Evolutionary conservation across 2,888 invertebrate species (phyloP).

Genomic region (Parnassius mnemosyne): DNA sequence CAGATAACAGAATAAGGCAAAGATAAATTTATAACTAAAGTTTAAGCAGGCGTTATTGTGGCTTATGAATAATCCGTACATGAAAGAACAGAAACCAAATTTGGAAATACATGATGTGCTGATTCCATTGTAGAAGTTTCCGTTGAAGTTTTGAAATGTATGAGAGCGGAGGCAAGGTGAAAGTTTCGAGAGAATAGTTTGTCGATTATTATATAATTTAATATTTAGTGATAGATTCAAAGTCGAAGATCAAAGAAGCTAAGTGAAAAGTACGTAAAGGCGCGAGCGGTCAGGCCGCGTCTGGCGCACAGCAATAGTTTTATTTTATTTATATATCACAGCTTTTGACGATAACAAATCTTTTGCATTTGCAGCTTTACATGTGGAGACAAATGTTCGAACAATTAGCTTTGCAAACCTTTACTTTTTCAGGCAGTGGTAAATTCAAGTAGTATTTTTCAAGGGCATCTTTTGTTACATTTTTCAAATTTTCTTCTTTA

Average conservation of each 20-base stretch:
- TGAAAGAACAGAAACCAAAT: slow-evolving; percentile 18
- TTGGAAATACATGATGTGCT: slow-evolving; percentile 75
- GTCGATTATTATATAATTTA: slow-evolving; percentile 34
- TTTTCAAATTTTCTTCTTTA: background rate
- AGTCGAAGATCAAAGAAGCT: slow-evolving; percentile 53
- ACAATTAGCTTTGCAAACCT: slow-evolving; percentile 52
- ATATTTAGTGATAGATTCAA: slow-evolving; percentile 41
- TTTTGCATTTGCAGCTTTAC: slow-evolving; percentile 79
- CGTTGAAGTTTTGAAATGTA: slow-evolving; percentile 44
- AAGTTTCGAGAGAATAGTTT: slow-evolving; percentile 38
- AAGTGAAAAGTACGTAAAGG: slow-evolving; percentile 48
- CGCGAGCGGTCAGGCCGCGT: slow-evolving; percentile 57
- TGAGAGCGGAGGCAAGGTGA: slow-evolving; percentile 46
- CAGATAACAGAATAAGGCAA: slow-evolving; percentile 37
- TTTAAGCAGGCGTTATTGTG: slow-evolving; percentile 36
- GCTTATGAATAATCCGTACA: slow-evolving; percentile 29
- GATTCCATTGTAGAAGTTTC: slow-evolving; percentile 48
- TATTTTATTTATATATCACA: slow-evolving; percentile 77
- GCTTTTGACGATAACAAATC: slow-evolving; percentile 81
- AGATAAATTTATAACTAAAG: slow-evolving; percentile 17
- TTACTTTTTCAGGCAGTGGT: background rate
- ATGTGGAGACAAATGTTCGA: slow-evolving; percentile 74
- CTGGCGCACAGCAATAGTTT: slow-evolving; percentile 63
- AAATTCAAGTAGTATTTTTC: too few relatives aligned
- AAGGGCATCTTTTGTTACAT: background rate